These are phyloP conservation scores for Drepana arcuata DNA, from an alignment of 1,140 invertebrate genomes.

Conservation along the genomic window DNA sequence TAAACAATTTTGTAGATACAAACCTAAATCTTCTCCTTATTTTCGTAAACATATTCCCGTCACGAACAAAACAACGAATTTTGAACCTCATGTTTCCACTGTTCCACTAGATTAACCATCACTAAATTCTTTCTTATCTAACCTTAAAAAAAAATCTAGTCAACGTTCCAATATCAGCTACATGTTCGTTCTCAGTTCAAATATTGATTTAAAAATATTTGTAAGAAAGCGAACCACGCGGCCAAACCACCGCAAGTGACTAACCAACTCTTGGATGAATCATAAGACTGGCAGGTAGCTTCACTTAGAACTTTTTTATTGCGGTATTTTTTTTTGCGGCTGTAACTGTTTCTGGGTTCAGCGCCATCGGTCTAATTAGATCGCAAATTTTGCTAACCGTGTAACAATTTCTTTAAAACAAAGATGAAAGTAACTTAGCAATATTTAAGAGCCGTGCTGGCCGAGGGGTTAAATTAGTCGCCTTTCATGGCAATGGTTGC, in stretches of 20 bases:
- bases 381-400: constrained; percentile 11
- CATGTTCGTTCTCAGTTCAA: constrained; percentile 25
- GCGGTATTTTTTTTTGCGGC: constrained; percentile 42
- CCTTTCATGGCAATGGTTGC: neutral
- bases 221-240: constrained; percentile 33
- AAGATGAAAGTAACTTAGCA: too few species aligned
- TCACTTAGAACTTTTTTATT: constrained; percentile 52
- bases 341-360: constrained; percentile 41
- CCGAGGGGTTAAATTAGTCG: neutral
- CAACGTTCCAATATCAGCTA: constrained; percentile 9
- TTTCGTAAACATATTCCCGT: constrained; percentile 24
- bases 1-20: constrained; percentile 1
- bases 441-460: neutral
- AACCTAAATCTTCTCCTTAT: constrained; percentile 31
- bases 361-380: constrained; percentile 32
- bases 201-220: constrained; percentile 52
- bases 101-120: neutral
- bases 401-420: too few species aligned
- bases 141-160: neutral
- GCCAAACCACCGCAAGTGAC: constrained; percentile 24
- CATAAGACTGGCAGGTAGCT: constrained; percentile 47
- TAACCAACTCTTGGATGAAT: constrained; percentile 38
- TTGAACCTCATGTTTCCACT: constrained; percentile 26
- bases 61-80: constrained; percentile 15
- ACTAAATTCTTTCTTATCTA: too few species aligned